Percentiles rank a stretch among this genome's conserved stretches.
Evolutionary conservation across 2,888 invertebrate genomes (phyloP).

Genomic region (Hypselothyrea guttata): DNA sequence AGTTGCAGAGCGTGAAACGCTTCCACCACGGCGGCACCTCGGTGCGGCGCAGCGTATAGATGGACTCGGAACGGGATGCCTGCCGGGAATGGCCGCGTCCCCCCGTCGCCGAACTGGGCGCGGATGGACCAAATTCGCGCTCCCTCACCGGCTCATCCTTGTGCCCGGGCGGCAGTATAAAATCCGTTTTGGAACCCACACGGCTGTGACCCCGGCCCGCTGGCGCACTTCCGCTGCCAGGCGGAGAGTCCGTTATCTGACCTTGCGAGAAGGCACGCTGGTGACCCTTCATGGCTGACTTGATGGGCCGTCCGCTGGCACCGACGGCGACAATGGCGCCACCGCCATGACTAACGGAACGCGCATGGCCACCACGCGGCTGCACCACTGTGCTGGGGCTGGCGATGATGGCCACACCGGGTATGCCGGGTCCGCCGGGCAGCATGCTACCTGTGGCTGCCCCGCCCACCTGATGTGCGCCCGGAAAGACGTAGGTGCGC

Average conservation of each 20-base stretch:
- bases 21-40: constrained; percentile 89
- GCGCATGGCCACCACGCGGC: constrained; percentile 85
- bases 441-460: constrained; percentile 60
- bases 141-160: constrained; percentile 88
- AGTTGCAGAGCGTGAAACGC: constrained; percentile 85
- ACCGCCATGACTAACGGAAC: constrained; percentile 93
- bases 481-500: constrained; percentile 81
- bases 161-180: constrained; percentile 93
- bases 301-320: constrained; percentile 86
- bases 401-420: constrained; percentile 65
- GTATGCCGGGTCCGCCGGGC: constrained; percentile 59
- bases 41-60: constrained; percentile 91
- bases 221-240: constrained; percentile 59
- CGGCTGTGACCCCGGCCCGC: constrained; percentile 87
- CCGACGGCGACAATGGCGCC: constrained; percentile 81
- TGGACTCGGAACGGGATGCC: constrained; percentile 93
- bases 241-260: constrained; percentile 87
- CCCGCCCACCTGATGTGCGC: constrained; percentile 56
- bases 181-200: constrained; percentile 93
- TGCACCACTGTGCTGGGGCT: constrained; percentile 45
- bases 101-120: constrained; percentile 83
- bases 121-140: constrained; percentile 82
- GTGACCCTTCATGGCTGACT: constrained; percentile 88
- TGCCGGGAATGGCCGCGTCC: constrained; percentile 90
- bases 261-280: constrained; percentile 94